phyloP scores from a whole-genome alignment of 2,113 vertebrate genomes.

The Oreochromis niloticus region DNA sequence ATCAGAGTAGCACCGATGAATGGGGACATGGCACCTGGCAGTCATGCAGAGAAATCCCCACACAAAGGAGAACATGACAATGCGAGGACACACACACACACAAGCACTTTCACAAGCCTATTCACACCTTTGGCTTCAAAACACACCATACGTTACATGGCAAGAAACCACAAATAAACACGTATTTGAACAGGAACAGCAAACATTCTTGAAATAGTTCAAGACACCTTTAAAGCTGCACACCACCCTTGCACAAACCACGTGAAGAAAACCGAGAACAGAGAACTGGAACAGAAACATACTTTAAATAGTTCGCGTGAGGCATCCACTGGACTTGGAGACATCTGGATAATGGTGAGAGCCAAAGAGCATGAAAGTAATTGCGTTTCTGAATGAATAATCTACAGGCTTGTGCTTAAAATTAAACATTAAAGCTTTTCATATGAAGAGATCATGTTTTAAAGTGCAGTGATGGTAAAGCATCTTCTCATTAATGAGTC shows the following conservation, averaged over 20 bases:
- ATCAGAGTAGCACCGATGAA: constrained; percentile 44
- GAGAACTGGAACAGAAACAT: not conserved
- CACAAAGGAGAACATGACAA: not conserved
- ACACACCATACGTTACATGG: not conserved
- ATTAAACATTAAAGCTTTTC: not conserved
- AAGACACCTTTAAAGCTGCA: not conserved
- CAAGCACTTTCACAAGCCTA: not conserved
- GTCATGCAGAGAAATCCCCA: constrained; percentile 18
- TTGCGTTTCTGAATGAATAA: not conserved
- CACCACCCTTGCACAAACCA: not conserved
- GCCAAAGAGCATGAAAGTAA: not conserved
- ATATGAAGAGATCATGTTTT: not conserved
- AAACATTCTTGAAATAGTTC: not conserved
- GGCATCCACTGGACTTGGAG: not conserved
- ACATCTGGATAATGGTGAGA: not conserved
- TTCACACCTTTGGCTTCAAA: not conserved
- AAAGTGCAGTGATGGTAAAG: not conserved
- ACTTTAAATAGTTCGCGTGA: not conserved
- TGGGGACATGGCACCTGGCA: constrained; percentile 41
- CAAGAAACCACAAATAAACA: not conserved
- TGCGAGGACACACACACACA: not conserved
- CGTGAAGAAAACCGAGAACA: not conserved
- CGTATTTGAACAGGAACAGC: not conserved
- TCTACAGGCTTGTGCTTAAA: not conserved
- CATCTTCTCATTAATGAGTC: not conserved